Conservation (phyloP, 2,888 invertebrate species). For the Meloe dianella region DNA sequence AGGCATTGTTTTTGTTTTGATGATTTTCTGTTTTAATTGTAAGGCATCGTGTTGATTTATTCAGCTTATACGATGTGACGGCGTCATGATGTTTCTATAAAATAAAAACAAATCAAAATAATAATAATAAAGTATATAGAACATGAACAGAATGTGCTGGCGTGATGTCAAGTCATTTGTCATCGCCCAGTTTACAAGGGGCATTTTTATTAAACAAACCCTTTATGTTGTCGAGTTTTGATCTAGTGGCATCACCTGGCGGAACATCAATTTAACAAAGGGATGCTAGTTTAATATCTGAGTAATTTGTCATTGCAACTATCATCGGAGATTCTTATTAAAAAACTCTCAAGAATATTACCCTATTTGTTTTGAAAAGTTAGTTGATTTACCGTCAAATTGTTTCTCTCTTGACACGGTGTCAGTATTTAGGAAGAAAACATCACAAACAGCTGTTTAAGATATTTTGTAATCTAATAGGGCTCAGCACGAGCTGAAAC, state of each 20-base stretch:
- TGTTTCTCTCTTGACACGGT: too few relatives aligned
- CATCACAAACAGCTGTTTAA: conserved; percentile 28
- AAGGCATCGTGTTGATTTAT: conserved; percentile 8
- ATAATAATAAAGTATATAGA: not conserved
- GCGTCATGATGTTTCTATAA: not conserved
- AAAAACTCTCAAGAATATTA: too few relatives aligned
- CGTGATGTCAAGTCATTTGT: conserved; percentile 30
- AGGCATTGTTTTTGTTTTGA: not conserved
- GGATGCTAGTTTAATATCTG: conserved; percentile 45
- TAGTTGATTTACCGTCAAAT: too few relatives aligned
- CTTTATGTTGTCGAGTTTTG: conserved; percentile 19
- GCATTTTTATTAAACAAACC: conserved; percentile 33
- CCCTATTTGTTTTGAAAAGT: too few relatives aligned
- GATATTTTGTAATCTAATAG: conserved; percentile 24
- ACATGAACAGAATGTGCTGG: conserved; percentile 14
- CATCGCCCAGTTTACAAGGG: conserved; percentile 26
- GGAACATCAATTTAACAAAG: conserved; percentile 37
- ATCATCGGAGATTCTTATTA: not conserved
- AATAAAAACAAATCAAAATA: not conserved
- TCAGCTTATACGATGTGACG: not conserved
- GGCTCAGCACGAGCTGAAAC: conserved; percentile 24
- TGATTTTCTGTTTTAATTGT: not conserved
- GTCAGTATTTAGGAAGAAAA: conserved; percentile 18
- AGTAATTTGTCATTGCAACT: conserved; percentile 42
- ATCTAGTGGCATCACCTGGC: conserved; percentile 32